Base-by-base conservation (phyloP, 2,888 invertebrate genomes). In the Arge pagana region DNA sequence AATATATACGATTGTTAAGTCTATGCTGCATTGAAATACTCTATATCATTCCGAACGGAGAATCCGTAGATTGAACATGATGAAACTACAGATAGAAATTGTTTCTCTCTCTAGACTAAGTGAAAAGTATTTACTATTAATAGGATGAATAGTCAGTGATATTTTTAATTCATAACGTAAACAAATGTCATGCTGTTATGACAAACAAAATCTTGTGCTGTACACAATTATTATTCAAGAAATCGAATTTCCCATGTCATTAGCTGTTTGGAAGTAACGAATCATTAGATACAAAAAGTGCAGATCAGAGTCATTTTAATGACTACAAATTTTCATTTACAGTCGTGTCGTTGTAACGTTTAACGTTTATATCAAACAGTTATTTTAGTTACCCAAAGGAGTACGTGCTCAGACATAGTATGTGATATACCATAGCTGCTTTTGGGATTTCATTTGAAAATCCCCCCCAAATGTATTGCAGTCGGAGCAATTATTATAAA, bases 341-440 rank as follows among this genome's bases (percentile, higher is more conserved):
- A 45, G 33, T 23, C 21, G 35, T 45, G 31, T 53, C 56, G 53
- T 53, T 51, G 55, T 53, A 49, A 53, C 40, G 31, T 45, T 18
- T 52, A 30, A 21, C 24, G 16, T 52, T 50, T 48, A 42, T 45
- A 43, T 53, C 48, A 21, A 48, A 36, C 23, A 37, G 28, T 53
- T 42, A 53, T 28, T 23, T 26, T 45, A 31, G 30, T 31, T 31
- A 33, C 19, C 31, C 10, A 31, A 50, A 31, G 11, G 23, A 30
- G n/a, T 58, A 63, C 60, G 56, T 69, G 67, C 70, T 72, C 70
- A 67, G 70, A 71, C 62, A 66, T 71, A 71, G 71, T 67, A 71
- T 71, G 71, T 72, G 71, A 72, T 72, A 71, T 72, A 71, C 69
- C 64, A 61, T 72, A 73, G 68, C 65, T 66, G 69, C 66, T 69